Conservation (phyloP, 2,888 invertebrate species). For the Drosophila tripunctata region DNA sequence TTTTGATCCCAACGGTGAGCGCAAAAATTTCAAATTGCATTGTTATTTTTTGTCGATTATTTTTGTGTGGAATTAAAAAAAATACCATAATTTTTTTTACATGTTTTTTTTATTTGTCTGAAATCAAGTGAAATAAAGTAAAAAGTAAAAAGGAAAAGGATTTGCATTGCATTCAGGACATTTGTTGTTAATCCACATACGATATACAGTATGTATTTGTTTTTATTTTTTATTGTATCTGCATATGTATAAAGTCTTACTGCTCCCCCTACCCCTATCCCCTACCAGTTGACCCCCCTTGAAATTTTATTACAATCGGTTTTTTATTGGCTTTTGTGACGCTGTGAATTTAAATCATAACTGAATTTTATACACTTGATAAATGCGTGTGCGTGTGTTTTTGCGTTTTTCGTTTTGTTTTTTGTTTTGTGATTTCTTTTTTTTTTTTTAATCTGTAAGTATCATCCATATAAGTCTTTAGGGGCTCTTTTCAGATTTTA, state of each 20-base stretch:
- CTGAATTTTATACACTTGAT: conserved; percentile 9
- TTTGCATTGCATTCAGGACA: conserved; percentile 1
- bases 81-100: conserved; percentile 20
- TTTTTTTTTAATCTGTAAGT: not conserved
- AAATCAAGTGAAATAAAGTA: conserved; percentile 35
- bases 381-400: conserved; percentile 9
- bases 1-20: conserved; percentile 48
- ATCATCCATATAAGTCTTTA: not conserved
- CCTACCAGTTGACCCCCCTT: too few species aligned
- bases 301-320: conserved; percentile 12
- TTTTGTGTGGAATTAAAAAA: conserved; percentile 12
- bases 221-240: not conserved
- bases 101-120: conserved; percentile 21
- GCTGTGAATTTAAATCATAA: conserved; percentile 31
- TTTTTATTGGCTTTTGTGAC: conserved; percentile 20
- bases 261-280: too few species aligned
- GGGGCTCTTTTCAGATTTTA: not conserved
- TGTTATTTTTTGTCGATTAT: not conserved
- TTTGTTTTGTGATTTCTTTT: not conserved
- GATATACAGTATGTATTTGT: not conserved
- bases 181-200: conserved; percentile 8
- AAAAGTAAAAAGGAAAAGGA: conserved; percentile 14
- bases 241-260: not conserved
- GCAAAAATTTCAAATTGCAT: conserved; percentile 39
- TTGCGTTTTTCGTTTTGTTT: not conserved